Evolutionary conservation across 2,888 invertebrate genomes (phyloP).

Genomic region (Leucophenga maculata): DNA sequence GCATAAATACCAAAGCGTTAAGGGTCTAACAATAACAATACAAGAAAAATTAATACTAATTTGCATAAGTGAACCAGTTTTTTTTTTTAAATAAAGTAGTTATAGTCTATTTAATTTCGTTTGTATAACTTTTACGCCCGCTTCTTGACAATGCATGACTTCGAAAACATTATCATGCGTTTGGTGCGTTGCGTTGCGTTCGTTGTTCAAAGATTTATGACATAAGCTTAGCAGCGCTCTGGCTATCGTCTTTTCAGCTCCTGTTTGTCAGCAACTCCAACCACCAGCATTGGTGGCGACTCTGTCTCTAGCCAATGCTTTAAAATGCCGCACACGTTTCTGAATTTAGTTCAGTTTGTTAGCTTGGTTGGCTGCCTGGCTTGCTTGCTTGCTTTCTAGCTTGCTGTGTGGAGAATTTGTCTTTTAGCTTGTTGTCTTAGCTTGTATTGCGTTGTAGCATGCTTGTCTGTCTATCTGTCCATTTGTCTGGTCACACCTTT

Average conservation of each 20-base stretch:
- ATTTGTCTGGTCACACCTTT: conserved; percentile 46
- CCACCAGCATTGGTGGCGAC: no score
- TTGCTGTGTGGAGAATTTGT: conserved; percentile 33
- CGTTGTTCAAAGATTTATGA: conserved; percentile 30
- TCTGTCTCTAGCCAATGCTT: not conserved
- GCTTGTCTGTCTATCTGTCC: conserved; percentile 16
- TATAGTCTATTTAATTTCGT: conserved; percentile 25
- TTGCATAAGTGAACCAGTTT: conserved; percentile 49
- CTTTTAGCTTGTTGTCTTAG: not conserved
- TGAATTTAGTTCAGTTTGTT: conserved; percentile 57
- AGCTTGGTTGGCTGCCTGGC: no score
- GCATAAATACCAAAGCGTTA: conserved; percentile 49
- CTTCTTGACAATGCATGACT: conserved; percentile 29
- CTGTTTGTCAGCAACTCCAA: conserved; percentile 12
- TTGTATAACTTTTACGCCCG: conserved; percentile 37
- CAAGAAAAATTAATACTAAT: conserved; percentile 32
- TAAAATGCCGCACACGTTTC: conserved; percentile 39
- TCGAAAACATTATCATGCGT: conserved; percentile 51
- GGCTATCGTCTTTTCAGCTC: conserved; percentile 6
- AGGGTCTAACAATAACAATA: conserved; percentile 9
- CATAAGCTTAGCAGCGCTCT: conserved; percentile 7
- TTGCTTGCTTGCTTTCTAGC: no score
- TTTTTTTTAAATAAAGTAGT: conserved; percentile 29
- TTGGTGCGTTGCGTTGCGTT: conserved; percentile 32
- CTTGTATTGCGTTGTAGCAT: conserved; percentile 20